Evolutionary conservation across 2,888 invertebrate species (phyloP).

Genomic region (Bugulina stolonifera): DNA sequence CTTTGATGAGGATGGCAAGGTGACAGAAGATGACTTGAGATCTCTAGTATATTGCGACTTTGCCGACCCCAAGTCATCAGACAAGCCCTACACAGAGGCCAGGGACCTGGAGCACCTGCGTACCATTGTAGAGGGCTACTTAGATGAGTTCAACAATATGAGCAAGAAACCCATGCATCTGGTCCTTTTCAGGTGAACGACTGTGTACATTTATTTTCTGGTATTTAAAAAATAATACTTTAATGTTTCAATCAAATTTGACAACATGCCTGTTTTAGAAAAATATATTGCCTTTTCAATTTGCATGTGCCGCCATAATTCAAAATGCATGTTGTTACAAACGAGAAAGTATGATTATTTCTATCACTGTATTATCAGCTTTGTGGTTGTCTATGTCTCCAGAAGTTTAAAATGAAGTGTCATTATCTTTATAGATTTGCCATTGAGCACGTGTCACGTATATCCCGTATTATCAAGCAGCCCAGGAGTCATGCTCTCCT

Average conservation of each 20-base stretch:
- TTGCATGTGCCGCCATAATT: background rate
- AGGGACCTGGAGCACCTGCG: slow-evolving; percentile 73
- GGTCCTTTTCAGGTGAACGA: slow-evolving; percentile 61
- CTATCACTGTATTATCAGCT: too few relatives aligned
- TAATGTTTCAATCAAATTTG: too few relatives aligned
- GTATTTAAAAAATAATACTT: too few relatives aligned
- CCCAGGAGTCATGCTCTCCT: slow-evolving; percentile 82
- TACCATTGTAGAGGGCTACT: slow-evolving; percentile 76
- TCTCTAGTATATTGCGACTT: slow-evolving; percentile 90
- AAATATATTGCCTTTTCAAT: background rate
- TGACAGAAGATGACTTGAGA: slow-evolving; percentile 75
- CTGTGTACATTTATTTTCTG: too few relatives aligned
- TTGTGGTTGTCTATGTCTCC: too few relatives aligned
- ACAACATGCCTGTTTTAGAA: background rate
- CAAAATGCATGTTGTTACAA: background rate
- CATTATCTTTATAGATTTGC: slow-evolving; percentile 63
- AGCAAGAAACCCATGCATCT: slow-evolving; percentile 93
- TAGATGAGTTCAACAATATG: slow-evolving; percentile 88
- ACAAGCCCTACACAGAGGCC: slow-evolving; percentile 81
- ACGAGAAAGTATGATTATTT: background rate
- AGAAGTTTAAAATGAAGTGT: background rate
- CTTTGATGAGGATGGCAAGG: slow-evolving; percentile 53
- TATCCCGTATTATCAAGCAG: slow-evolving; percentile 75
- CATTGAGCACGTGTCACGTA: slow-evolving; percentile 55
- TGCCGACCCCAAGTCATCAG: slow-evolving; percentile 84